phyloP scores from a whole-genome alignment of 2,888 invertebrate species.

The Acheta domesticus region DNA sequence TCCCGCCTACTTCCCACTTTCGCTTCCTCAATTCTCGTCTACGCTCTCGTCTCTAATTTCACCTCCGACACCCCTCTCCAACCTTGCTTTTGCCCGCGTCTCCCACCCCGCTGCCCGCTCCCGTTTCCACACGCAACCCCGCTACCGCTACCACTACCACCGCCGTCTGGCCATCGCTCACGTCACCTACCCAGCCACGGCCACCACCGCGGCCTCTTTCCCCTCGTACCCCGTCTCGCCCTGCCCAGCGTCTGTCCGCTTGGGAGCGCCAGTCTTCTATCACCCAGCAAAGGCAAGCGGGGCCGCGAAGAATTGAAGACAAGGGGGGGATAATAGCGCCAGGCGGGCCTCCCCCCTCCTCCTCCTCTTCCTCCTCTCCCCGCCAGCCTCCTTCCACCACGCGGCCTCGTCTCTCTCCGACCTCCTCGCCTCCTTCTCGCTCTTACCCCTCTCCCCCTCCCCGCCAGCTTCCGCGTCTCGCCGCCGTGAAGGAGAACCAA shows the following conservation, averaged over 20 bases:
- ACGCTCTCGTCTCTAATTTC: no score
- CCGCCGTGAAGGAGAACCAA: neutral
- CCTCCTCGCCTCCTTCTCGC: neutral
- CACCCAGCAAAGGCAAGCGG: neutral
- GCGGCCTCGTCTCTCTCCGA: neutral
- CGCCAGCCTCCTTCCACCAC: neutral
- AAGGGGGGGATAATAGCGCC: neutral
- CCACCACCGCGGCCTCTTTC: neutral
- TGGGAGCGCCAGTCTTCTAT: neutral
- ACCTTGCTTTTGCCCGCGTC: neutral
- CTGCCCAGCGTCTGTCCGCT: neutral
- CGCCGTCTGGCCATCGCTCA: no score
- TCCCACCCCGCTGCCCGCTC: neutral
- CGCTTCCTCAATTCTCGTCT: no score
- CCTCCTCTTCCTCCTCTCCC: neutral
- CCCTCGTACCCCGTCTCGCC: neutral
- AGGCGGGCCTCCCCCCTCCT: neutral
- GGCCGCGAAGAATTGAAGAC: slow-evolving; percentile 4
- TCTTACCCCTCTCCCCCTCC: neutral
- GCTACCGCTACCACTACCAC: neutral
- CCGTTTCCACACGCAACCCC: neutral
- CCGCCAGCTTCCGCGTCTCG: neutral
- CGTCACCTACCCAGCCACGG: neutral
- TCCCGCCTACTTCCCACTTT: no score
- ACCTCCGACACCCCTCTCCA: neutral